Conservation (phyloP, 2,888 invertebrate species). For the Thysanoteuthis rhombus region DNA sequence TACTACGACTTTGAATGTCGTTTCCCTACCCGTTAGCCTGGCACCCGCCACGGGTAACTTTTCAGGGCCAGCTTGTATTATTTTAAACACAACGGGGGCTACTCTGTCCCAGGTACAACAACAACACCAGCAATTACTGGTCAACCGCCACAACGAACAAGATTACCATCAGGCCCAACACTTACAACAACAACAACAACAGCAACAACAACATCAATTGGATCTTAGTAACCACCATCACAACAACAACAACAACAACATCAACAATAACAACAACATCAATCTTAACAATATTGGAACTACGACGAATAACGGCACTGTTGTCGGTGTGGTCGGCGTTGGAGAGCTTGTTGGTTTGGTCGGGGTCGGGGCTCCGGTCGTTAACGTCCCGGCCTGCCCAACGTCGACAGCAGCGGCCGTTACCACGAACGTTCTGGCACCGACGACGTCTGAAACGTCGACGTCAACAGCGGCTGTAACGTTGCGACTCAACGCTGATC, state of each 20-base stretch:
- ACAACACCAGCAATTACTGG: constrained; percentile 32
- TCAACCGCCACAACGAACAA: neutral
- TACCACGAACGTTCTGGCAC: neutral
- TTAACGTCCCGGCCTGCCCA: neutral
- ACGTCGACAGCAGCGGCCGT: neutral
- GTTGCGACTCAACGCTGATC: neutral
- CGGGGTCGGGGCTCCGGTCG: neutral
- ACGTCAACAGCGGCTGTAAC: neutral
- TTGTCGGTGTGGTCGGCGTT: neutral
- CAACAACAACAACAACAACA: constrained; percentile 16
- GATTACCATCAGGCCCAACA: neutral
- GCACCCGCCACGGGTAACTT: constrained; percentile 32
- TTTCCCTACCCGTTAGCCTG: constrained; percentile 21
- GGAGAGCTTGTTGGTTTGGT: neutral
- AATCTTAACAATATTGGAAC: neutral
- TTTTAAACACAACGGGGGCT: constrained; percentile 36
- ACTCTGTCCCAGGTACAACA: constrained; percentile 36
- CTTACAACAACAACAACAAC: neutral
- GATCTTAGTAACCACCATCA: neutral
- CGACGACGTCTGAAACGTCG: neutral
- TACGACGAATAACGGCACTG: neutral
- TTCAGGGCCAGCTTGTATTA: constrained; percentile 36
- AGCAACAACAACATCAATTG: neutral
- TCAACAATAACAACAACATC: neutral
- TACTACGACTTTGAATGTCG: neutral